A percentile compares a stretch with the other conserved stretches of the same genome.
Conservation (phyloP, 2,888 invertebrate genomes). For the Eurytoma californica region DNA sequence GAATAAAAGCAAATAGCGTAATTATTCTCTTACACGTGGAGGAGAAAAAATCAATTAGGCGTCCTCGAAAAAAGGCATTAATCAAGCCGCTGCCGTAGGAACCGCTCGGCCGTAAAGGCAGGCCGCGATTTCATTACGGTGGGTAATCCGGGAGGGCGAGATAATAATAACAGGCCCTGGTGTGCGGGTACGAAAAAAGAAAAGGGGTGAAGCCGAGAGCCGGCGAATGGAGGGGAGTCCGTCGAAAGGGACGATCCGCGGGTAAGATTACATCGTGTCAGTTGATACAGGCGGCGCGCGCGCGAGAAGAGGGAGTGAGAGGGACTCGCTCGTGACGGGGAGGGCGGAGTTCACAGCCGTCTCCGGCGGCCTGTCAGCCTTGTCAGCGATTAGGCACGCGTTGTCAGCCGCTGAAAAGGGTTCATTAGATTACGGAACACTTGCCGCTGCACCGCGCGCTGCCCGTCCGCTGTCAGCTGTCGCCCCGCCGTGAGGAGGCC, state of each 20-base stretch:
- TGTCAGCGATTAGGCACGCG: constrained; percentile 66
- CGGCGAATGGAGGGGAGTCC: background rate
- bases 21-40: no score
- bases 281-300: constrained; percentile 39
- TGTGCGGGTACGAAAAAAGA: constrained; percentile 8
- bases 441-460: constrained; percentile 6
- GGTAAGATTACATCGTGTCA: constrained; percentile 54
- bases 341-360: constrained; percentile 58
- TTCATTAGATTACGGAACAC: constrained; percentile 63
- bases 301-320: background rate
- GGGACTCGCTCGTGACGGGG: background rate
- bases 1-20: no score
- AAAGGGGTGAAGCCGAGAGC: constrained; percentile 21
- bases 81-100: background rate
- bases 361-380: constrained; percentile 60
- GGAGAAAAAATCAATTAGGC: no score
- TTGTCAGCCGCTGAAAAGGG: constrained; percentile 65
- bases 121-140: constrained; percentile 40
- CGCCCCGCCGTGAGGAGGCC: background rate
- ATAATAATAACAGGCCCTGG: constrained; percentile 24
- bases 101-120: constrained; percentile 7
- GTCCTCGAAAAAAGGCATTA: no score
- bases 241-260: constrained; percentile 38
- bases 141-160: constrained; percentile 25
- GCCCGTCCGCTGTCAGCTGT: constrained; percentile 15